Evolutionary conservation across 2,888 invertebrate species (phyloP), one percentile per base, ranked within the genome.

Genomic region (Globia sparganii): DNA sequence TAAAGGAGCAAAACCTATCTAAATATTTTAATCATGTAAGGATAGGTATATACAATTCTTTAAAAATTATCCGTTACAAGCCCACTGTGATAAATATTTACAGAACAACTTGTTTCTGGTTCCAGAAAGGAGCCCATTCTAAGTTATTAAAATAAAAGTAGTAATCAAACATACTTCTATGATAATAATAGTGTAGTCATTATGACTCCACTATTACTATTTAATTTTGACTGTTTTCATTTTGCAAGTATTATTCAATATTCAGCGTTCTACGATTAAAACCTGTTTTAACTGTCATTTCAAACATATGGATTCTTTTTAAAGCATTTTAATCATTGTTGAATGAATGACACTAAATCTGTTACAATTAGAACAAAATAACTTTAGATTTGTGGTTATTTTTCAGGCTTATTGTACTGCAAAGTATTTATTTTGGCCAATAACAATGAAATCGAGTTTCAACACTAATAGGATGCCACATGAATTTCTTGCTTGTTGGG

Each of bases 231-330:
- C 6, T 25, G n/a, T 53, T 34, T 62, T 43, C 34, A 11, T 62
- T 49, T 40, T n/a, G 25, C 6, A 25, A 46, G 6, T 37, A n/a
- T 56, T 43, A 9, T 13, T n/a, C 4, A 49, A 37, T 13, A 28
- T n/a, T 28, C 37, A 73, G 18, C 18, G 18, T 69, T 15, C 28
- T 28, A 25, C 37, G 46, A 46, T 13, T 25, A 18, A 59, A 75
- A 75, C 75, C 46, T 61, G 49, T 75, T 75, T 37, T 61, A 75
- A 61, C 37, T 49, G 49, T 37, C 18, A 37, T 49, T 75, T 46
- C 1, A 59, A 59, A 59, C 28, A 46, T 37, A 18, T n/a, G n/a
- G 18, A 75, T 37, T 37, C 13, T 13, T 74, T 46, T 28, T 37
- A 49, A 1, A 74, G 34, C 18, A 18, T 31, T 37, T 46, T 3